Evolutionary conservation across 2,113 vertebrate genomes (phyloP).

Genomic region (western clawed frog (Xenopus tropicalis)): UCB_Xtro_10.0 CM004451.2:16962501-16963000

Average conservation of each 20-base stretch:
- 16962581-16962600: no score
- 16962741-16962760: neutral
- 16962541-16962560: no score
- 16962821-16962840: conserved; percentile 56
- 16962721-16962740: no score
- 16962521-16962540: no score
- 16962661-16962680: no score
- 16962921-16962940: conserved; percentile 55
- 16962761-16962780: conserved; percentile 17
- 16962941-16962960: conserved; percentile 59
- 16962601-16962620: no score
- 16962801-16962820: conserved; percentile 54
- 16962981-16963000: neutral
- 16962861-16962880: conserved; percentile 80
- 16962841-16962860: conserved; percentile 62
- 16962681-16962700: no score
- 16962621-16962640: no score
- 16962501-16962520: no score
- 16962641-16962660: no score
- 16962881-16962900: conserved; percentile 67
- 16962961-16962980: conserved; percentile 64
- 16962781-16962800: neutral
- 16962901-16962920: conserved; percentile 47
- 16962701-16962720: no score
- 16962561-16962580: no score